Conservation (phyloP, 1,140 invertebrate species). For the Scaptodrosophila lebanonensis region DNA sequence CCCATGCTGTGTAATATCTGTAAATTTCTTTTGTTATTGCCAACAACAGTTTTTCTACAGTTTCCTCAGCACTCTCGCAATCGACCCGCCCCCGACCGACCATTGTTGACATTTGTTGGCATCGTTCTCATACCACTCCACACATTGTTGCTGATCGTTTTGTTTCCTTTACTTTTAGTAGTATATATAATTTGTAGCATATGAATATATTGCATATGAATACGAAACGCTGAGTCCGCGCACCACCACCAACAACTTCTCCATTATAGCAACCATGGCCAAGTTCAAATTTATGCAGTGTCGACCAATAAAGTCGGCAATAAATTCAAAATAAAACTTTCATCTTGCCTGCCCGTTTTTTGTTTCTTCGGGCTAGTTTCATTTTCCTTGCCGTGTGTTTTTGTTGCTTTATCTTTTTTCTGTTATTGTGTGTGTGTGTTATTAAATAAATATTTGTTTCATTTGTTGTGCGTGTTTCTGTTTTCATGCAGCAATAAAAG, state of each 20-base stretch:
- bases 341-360: constrained; percentile 55
- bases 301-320: constrained; percentile 72
- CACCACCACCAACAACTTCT: constrained; percentile 42
- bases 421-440: constrained; percentile 18
- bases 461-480: too few relatives aligned
- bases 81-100: background rate
- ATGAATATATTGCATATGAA: constrained; percentile 59
- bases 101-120: constrained; percentile 72
- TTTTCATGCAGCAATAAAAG: too few relatives aligned
- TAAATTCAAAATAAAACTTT: constrained; percentile 75
- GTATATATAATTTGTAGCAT: constrained; percentile 76
- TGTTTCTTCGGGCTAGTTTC: background rate
- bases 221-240: constrained; percentile 15
- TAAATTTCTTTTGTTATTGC: constrained; percentile 75
- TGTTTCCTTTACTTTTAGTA: constrained; percentile 69
- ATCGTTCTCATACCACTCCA: too few relatives aligned
- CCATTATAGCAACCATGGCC: constrained; percentile 50
- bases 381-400: constrained; percentile 2
- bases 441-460: constrained; percentile 37
- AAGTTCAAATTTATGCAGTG: constrained; percentile 75
- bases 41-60: constrained; percentile 63
- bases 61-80: background rate
- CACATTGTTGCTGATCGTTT: constrained; percentile 73
- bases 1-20: constrained; percentile 75
- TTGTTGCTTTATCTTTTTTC: constrained; percentile 15